A percentile compares a stretch with the other conserved stretches of the same genome.
phyloP scores from a whole-genome alignment of 2,888 invertebrate species.

The Cactoblastis cactorum region DNA sequence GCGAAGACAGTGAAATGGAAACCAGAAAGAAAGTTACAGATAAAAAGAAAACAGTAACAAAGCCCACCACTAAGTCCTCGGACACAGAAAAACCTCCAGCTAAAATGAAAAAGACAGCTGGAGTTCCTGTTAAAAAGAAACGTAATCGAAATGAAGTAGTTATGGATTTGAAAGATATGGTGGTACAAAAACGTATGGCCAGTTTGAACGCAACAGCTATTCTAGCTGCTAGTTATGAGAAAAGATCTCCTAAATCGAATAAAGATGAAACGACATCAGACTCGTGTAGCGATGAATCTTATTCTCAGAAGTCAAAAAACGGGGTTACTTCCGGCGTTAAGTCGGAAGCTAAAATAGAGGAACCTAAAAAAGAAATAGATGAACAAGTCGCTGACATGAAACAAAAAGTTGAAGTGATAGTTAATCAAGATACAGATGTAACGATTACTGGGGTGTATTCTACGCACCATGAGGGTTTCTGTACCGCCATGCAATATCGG shows the following conservation, averaged over 20 bases:
- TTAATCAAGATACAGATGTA: slow-evolving; percentile 92
- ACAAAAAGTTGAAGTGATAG: slow-evolving; percentile 87
- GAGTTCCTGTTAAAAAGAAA: slow-evolving; percentile 72
- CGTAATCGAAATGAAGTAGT: slow-evolving; percentile 81
- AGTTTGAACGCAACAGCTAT: slow-evolving; percentile 94
- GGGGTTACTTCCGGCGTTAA: slow-evolving; percentile 74
- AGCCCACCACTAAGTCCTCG: slow-evolving; percentile 56
- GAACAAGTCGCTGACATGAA: slow-evolving; percentile 57
- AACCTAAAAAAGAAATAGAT: slow-evolving; percentile 61
- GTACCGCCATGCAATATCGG: slow-evolving; percentile 92
- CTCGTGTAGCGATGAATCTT: slow-evolving; percentile 75
- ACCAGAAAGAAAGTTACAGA: slow-evolving; percentile 58
- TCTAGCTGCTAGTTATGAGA: slow-evolving; percentile 92
- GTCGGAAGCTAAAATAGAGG: slow-evolving; percentile 73
- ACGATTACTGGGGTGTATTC: slow-evolving; percentile 93
- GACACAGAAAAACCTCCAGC: slow-evolving; percentile 73
- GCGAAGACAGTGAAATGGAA: slow-evolving; percentile 75
- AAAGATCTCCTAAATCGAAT: slow-evolving; percentile 79
- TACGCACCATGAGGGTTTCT: slow-evolving; percentile 90
- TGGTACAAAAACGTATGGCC: slow-evolving; percentile 94
- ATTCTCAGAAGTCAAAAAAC: slow-evolving; percentile 75
- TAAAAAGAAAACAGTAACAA: slow-evolving; percentile 62
- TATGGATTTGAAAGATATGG: slow-evolving; percentile 92
- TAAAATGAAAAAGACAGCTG: slow-evolving; percentile 66
- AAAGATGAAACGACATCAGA: slow-evolving; percentile 80